phyloP scores from a whole-genome alignment of 2,888 invertebrate species.

The Drosophila siamana region DNA sequence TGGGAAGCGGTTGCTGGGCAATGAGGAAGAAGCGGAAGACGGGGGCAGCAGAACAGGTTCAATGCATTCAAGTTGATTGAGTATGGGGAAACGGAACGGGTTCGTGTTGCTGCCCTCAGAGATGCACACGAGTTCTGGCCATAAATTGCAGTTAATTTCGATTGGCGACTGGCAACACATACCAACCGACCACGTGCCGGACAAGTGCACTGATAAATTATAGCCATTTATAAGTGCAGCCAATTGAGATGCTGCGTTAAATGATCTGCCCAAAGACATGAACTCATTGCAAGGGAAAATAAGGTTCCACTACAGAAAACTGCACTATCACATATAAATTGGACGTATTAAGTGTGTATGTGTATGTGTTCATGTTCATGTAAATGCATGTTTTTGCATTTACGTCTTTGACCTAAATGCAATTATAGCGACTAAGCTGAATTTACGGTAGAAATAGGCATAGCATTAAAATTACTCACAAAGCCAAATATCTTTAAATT shows the following conservation, averaged over 20 bases:
- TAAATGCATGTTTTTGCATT: constrained; percentile 6
- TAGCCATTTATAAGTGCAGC: constrained; percentile 13
- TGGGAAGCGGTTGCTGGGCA: constrained; percentile 40
- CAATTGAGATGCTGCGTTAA: constrained; percentile 20
- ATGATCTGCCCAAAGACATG: constrained; percentile 5
- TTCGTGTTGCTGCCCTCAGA: constrained; percentile 15
- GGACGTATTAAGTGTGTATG: no score
- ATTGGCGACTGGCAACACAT: constrained; percentile 13
- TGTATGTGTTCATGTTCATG: not conserved
- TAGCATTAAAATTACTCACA: constrained; percentile 19
- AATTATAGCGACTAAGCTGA: constrained; percentile 10
- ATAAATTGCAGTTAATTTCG: constrained; percentile 67
- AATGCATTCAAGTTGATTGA: constrained; percentile 70
- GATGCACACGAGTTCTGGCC: constrained; percentile 36
- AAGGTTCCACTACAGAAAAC: not conserved
- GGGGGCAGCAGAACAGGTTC: constrained; percentile 63
- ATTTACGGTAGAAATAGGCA: constrained; percentile 21
- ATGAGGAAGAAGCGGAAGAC: constrained; percentile 17
- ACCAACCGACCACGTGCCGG: constrained; percentile 48
- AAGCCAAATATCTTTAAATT: constrained; percentile 18
- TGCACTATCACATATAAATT: not conserved
- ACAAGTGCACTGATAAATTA: constrained; percentile 22
- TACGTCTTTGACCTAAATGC: constrained; percentile 28
- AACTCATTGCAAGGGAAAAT: not conserved
- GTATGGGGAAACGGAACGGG: constrained; percentile 26